These are phyloP conservation scores for Lutjanus argentimaculatus DNA, from an alignment of 2,797 vertebrate genomes.

Conservation along the genomic window DNA sequence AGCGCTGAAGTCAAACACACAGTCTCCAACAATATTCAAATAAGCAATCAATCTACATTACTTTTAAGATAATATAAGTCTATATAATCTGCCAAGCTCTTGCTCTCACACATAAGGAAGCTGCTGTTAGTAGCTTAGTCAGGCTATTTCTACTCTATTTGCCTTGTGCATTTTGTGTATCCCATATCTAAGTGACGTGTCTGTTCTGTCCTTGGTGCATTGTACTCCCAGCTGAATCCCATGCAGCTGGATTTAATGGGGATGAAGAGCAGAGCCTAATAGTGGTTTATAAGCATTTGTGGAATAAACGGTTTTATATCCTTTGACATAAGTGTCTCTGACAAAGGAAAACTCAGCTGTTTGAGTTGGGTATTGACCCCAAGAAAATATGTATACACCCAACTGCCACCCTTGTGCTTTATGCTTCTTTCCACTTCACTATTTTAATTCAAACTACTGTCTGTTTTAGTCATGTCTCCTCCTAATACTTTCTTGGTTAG, in stretches of 20 bases:
- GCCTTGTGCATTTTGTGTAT: slow-evolving; percentile 59
- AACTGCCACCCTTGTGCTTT: slow-evolving; percentile 16
- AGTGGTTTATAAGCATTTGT: slow-evolving; percentile 60
- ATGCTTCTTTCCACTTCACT: slow-evolving; percentile 14
- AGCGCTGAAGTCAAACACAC: slow-evolving; percentile 3
- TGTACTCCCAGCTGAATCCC: slow-evolving; percentile 58
- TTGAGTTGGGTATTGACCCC: slow-evolving; percentile 27
- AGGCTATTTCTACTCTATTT: slow-evolving; percentile 64
- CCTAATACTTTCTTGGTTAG: slow-evolving; percentile 15
- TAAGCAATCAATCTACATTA: slow-evolving; percentile 39
- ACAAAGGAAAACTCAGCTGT: slow-evolving; percentile 38
- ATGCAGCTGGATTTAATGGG: slow-evolving; percentile 63
- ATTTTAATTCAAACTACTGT: slow-evolving; percentile 45
- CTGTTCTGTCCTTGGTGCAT: slow-evolving; percentile 65
- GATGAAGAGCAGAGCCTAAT: slow-evolving; percentile 59
- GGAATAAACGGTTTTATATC: slow-evolving; percentile 51
- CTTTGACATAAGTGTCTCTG: slow-evolving; percentile 33
- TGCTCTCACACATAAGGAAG: slow-evolving; percentile 22
- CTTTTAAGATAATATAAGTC: slow-evolving; percentile 34
- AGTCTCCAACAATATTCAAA: slow-evolving; percentile 28
- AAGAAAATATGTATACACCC: slow-evolving; percentile 26
- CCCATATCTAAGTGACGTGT: slow-evolving; percentile 50
- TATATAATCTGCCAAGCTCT: slow-evolving; percentile 29
- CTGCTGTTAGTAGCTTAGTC: slow-evolving; percentile 54
- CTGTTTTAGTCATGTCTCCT: slow-evolving; percentile 44